Evolutionary conservation across 2,888 invertebrate genomes (phyloP).

Genomic region (Sarcophaga caerulescens): DNA sequence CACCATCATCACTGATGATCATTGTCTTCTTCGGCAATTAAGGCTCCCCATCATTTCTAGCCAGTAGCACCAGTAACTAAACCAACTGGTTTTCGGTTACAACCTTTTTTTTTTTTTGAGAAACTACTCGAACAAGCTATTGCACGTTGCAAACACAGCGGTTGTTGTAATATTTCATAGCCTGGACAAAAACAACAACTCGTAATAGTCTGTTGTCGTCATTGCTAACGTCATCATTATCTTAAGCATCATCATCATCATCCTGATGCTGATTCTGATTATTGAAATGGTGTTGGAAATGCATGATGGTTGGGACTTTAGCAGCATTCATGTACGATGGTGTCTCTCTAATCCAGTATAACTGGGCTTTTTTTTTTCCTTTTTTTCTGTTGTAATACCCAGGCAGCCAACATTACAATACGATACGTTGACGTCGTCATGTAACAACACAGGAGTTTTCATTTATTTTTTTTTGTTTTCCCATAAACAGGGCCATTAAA

Average conservation of each 20-base stretch:
- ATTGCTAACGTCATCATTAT: conserved; percentile 32
- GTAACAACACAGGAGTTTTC: conserved; percentile 54
- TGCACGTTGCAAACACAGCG: conserved; percentile 45
- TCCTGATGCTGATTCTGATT: not conserved
- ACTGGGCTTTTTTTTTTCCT: too few species aligned
- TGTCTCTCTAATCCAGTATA: too few species aligned
- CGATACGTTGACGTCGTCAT: conserved; percentile 44
- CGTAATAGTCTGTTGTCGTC: conserved; percentile 52
- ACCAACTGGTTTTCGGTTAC: conserved; percentile 62
- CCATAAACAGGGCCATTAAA: conserved; percentile 60
- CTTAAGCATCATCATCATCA: conserved; percentile 38
- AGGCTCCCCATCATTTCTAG: not conserved
- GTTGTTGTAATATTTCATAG: conserved; percentile 64
- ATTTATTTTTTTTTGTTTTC: not conserved
- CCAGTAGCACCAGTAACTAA: conserved; percentile 44
- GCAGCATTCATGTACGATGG: too few species aligned
- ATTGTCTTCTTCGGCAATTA: not conserved
- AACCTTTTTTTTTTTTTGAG: not conserved
- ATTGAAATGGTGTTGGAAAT: too few species aligned
- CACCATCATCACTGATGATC: not conserved
- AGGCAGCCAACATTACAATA: too few species aligned
- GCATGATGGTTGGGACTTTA: too few species aligned
- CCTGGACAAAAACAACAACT: conserved; percentile 60
- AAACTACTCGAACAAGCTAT: not conserved
- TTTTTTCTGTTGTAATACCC: too few species aligned